Evolutionary conservation across 1,140 invertebrate species (phyloP).

Genomic region (Psilanteris sp.): DNA sequence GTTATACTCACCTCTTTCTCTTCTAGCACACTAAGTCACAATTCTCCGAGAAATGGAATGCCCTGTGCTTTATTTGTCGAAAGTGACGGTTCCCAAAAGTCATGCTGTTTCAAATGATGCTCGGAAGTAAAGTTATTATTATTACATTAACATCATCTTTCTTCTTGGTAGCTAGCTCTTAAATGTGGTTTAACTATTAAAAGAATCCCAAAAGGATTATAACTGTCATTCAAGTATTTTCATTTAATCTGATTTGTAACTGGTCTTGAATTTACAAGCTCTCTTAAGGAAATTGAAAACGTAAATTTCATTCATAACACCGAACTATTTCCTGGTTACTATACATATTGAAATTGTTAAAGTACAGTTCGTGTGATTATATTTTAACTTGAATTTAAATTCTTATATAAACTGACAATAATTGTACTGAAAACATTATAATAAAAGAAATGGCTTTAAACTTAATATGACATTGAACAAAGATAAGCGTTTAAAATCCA

Average conservation of each 20-base stretch:
- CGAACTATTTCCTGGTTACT: neutral
- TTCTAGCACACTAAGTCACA: slow-evolving; percentile 51
- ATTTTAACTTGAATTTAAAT: neutral
- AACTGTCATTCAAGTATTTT: slow-evolving; percentile 50
- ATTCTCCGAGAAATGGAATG: slow-evolving; percentile 49
- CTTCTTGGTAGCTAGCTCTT: neutral
- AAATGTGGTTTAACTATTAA: slow-evolving; percentile 21
- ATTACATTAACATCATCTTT: slow-evolving; percentile 55
- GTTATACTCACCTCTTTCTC: slow-evolving; percentile 63
- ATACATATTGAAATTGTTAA: no score
- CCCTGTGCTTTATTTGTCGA: slow-evolving; percentile 59
- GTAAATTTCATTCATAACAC: slow-evolving; percentile 1
- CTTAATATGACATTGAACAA: neutral
- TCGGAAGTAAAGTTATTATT: slow-evolving; percentile 40
- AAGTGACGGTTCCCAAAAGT: slow-evolving; percentile 56
- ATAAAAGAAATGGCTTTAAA: neutral
- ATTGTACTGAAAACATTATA: neutral
- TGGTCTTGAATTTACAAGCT: neutral
- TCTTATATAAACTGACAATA: neutral
- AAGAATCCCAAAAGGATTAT: slow-evolving; percentile 35
- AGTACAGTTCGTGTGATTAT: no score
- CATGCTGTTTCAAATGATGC: slow-evolving; percentile 34
- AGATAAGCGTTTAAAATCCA: slow-evolving; percentile 17
- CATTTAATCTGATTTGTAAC: slow-evolving; percentile 42
- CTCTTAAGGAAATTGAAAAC: slow-evolving; percentile 7